phyloP scores from a whole-genome alignment of 2,113 vertebrate genomes.

The Podarcis raffonei region DNA sequence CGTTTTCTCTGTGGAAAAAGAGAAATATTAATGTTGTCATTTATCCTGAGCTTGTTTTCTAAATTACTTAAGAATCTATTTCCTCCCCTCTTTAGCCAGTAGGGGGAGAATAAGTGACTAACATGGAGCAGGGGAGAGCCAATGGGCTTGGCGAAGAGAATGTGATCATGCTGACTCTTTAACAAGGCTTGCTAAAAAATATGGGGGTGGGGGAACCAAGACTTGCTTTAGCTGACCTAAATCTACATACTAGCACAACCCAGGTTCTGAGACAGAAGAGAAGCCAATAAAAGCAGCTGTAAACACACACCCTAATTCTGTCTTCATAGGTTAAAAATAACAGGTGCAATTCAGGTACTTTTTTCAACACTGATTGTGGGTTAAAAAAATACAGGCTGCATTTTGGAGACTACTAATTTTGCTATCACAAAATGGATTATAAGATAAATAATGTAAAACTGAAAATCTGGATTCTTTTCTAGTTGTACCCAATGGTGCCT shows the following conservation, averaged over 20 bases:
- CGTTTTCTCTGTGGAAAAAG: neutral
- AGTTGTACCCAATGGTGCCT: neutral
- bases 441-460: neutral
- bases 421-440: neutral
- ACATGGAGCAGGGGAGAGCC: too few species aligned
- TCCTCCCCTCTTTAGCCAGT: neutral
- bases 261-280: conserved; percentile 7
- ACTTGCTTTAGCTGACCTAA: conserved; percentile 58
- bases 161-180: too few species aligned
- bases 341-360: neutral
- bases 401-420: neutral
- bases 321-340: conserved; percentile 9
- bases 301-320: neutral
- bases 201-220: too few species aligned
- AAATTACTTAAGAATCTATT: neutral
- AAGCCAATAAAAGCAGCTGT: conserved; percentile 31
- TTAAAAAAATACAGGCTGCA: neutral
- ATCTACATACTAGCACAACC: conserved; percentile 12
- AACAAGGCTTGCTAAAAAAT: too few species aligned
- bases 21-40: neutral
- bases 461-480: neutral
- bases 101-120: neutral
- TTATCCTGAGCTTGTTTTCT: neutral
- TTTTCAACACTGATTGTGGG: neutral
- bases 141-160: too few species aligned